These are phyloP conservation scores for Semibalanus balanoides DNA, from an alignment of 1,140 invertebrate species.

Conservation along the genomic window DNA sequence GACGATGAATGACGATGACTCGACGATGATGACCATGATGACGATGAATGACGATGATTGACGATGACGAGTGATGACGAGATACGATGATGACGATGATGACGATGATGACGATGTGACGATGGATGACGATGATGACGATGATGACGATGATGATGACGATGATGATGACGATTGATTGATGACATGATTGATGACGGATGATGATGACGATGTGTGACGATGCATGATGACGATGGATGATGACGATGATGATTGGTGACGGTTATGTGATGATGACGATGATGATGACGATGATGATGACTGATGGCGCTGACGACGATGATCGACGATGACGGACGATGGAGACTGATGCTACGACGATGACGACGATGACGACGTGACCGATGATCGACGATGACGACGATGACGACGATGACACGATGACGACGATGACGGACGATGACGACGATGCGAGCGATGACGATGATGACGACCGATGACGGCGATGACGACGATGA, in stretches of 20 bases:
- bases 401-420: not conserved
- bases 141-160: too few relatives aligned
- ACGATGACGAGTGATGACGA: not conserved
- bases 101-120: not conserved
- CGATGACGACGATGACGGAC: not conserved
- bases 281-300: not conserved
- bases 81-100: not conserved
- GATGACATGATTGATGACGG: not conserved
- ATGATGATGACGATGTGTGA: not conserved
- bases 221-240: not conserved
- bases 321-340: slow-evolving; percentile 1
- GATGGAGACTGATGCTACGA: not conserved
- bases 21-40: not conserved
- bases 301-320: not conserved
- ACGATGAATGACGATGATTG: slow-evolving; percentile 4
- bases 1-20: not conserved
- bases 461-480: not conserved
- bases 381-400: slow-evolving; percentile 3
- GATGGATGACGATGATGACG: not conserved
- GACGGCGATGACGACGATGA: not conserved
- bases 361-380: slow-evolving; percentile 4
- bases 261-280: not conserved
- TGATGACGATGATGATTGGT: not conserved
- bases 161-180: not conserved
- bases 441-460: too few relatives aligned